Conservation (phyloP, 2,888 invertebrate species). For the Parasteatoda lunata region DNA sequence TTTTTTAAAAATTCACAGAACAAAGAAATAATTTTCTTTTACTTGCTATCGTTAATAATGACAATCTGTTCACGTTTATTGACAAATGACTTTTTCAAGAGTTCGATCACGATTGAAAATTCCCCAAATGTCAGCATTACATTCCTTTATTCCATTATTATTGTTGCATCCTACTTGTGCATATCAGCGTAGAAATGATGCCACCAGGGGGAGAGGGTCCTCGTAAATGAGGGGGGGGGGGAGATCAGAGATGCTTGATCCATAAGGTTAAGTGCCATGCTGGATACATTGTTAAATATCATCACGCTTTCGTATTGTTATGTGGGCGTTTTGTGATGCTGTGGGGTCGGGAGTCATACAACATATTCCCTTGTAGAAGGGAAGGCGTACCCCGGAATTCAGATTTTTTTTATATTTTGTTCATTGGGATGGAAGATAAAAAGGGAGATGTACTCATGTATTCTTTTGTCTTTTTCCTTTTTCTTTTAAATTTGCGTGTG, state of each 20-base stretch:
- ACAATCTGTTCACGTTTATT: no score
- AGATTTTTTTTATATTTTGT: not conserved
- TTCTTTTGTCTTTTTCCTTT: no score
- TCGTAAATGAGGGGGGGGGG: not conserved
- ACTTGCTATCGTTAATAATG: no score
- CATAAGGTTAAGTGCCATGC: constrained; percentile 46
- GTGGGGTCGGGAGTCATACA: constrained; percentile 19
- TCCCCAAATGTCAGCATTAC: no score
- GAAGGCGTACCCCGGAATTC: constrained; percentile 5
- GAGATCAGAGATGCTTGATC: constrained; percentile 11
- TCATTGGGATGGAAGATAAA: not conserved
- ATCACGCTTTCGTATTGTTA: constrained; percentile 62
- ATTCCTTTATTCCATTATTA: no score
- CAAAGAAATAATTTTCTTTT: no score
- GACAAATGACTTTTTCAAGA: no score
- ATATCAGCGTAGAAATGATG: not conserved
- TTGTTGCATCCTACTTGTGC: no score
- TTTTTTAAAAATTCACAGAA: no score
- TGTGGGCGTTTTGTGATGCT: constrained; percentile 56
- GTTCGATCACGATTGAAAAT: no score
- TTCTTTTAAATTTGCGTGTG: not conserved
- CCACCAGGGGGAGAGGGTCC: constrained; percentile 6
- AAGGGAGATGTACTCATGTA: not conserved
- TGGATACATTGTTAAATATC: constrained; percentile 62
- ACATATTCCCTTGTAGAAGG: constrained; percentile 19